Evolutionary conservation across 2,797 vertebrate genomes (phyloP).

Genomic region (Pseudochromis fuscus): DNA sequence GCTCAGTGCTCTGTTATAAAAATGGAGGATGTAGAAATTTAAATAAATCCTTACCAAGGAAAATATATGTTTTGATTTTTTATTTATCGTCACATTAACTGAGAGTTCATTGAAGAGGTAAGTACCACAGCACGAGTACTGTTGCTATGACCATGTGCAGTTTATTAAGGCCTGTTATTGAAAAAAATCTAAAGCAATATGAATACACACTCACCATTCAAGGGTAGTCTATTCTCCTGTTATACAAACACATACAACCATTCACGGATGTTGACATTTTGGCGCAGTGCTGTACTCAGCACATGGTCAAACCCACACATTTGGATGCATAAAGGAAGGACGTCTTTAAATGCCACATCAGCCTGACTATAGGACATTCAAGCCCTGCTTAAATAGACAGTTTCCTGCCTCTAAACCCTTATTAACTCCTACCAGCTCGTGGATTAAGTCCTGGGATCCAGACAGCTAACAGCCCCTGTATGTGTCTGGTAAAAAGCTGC

Average conservation of each 20-base stretch:
- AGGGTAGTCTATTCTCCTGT: too few species aligned
- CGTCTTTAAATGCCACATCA: conserved; percentile 65
- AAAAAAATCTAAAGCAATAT: too few species aligned
- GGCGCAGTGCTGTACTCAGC: background rate
- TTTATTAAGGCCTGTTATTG: too few species aligned
- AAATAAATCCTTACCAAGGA: too few species aligned
- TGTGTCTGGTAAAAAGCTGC: conserved; percentile 82
- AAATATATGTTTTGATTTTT: too few species aligned
- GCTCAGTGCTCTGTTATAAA: background rate
- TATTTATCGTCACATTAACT: too few species aligned
- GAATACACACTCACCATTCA: too few species aligned
- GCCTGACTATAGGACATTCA: conserved; percentile 55
- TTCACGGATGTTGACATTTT: background rate
- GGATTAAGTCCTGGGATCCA: conserved; percentile 81
- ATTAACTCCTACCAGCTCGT: conserved; percentile 74
- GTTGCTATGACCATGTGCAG: background rate
- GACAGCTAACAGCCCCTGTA: conserved; percentile 74
- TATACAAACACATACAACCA: too few species aligned
- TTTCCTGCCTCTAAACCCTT: conserved; percentile 75
- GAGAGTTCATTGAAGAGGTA: too few species aligned
- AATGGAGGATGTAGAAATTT: too few species aligned
- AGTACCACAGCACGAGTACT: background rate
- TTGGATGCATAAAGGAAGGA: conserved; percentile 27
- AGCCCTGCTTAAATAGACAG: conserved; percentile 64
- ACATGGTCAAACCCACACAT: conserved; percentile 39